phyloP scores from a whole-genome alignment of 2,888 invertebrate genomes.

The Drosophila atripex region DNA sequence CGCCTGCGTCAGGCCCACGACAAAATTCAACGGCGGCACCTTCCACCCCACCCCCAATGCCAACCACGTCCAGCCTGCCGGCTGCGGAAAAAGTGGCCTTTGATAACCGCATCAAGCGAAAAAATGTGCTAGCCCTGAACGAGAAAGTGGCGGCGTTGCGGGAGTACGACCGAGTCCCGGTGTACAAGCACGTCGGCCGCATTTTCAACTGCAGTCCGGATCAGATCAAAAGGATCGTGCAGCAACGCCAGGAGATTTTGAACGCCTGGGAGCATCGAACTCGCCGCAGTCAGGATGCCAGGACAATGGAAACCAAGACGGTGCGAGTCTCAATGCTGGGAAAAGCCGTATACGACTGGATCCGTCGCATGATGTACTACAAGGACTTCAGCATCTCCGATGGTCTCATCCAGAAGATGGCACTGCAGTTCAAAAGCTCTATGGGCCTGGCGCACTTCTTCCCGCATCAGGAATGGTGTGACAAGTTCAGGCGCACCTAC shows the following conservation, averaged over 20 bases:
- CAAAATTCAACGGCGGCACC: constrained; percentile 7
- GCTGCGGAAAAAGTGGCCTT: constrained; percentile 75
- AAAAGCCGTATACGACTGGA: constrained; percentile 82
- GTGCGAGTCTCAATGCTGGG: constrained; percentile 81
- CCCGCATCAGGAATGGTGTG: constrained; percentile 82
- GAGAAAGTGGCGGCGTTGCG: constrained; percentile 82
- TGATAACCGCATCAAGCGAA: constrained; percentile 82
- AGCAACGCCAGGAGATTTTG: constrained; percentile 78
- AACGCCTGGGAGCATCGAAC: constrained; percentile 82
- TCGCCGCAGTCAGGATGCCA: constrained; percentile 73
- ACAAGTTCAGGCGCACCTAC: constrained; percentile 80
- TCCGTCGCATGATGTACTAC: constrained; percentile 83
- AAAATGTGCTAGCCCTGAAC: constrained; percentile 81
- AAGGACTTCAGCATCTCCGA: constrained; percentile 81
- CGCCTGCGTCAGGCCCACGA: constrained; percentile 30
- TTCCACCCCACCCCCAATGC: constrained; percentile 11
- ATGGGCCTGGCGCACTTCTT: constrained; percentile 81
- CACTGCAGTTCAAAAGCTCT: constrained; percentile 81
- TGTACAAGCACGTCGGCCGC: constrained; percentile 82
- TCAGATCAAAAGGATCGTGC: constrained; percentile 82
- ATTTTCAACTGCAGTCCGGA: constrained; percentile 82
- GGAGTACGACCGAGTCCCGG: constrained; percentile 81
- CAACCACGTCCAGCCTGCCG: constrained; percentile 43
- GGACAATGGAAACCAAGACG: constrained; percentile 78
- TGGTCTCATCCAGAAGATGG: constrained; percentile 82